Conservation (phyloP, 2,113 vertebrate species). For the Cynoglossus semilaevis region DNA sequence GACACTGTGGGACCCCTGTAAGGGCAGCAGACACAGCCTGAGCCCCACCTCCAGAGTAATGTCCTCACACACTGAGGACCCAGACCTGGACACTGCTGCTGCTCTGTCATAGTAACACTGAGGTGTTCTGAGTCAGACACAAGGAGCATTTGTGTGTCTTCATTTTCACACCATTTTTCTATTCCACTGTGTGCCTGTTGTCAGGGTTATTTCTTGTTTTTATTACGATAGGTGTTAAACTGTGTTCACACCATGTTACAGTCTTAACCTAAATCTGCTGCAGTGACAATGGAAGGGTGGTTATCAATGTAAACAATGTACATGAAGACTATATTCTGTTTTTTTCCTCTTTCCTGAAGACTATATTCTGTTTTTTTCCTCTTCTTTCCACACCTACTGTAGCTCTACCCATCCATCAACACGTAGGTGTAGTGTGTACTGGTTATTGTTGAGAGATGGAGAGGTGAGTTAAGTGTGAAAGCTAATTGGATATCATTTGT, state of each 20-base stretch:
- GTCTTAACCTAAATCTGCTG: not conserved
- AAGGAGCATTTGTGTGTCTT: slow-evolving; percentile 80
- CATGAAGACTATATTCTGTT: too few relatives aligned
- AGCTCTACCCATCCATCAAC: too few relatives aligned
- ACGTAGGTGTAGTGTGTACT: too few relatives aligned
- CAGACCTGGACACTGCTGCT: slow-evolving; percentile 79
- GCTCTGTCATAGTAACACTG: slow-evolving; percentile 80
- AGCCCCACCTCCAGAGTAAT: slow-evolving; percentile 63
- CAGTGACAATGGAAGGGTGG: too few relatives aligned
- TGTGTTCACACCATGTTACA: not conserved
- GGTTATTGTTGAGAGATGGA: too few relatives aligned
- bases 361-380: too few relatives aligned
- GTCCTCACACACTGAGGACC: slow-evolving; percentile 79
- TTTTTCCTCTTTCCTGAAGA: too few relatives aligned
- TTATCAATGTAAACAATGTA: too few relatives aligned
- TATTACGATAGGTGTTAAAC: slow-evolving; percentile 8
- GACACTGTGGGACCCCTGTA: slow-evolving; percentile 72
- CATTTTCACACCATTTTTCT: slow-evolving; percentile 80
- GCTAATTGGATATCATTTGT: too few relatives aligned
- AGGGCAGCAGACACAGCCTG: slow-evolving; percentile 43
- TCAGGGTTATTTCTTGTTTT: slow-evolving; percentile 21
- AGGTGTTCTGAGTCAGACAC: slow-evolving; percentile 81
- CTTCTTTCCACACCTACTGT: too few relatives aligned
- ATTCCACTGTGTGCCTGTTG: slow-evolving; percentile 86
- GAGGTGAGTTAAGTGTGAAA: too few relatives aligned